These are phyloP conservation scores for Heterotis niloticus DNA, from an alignment of 2,113 vertebrate genomes.

Conservation along the genomic window DNA sequence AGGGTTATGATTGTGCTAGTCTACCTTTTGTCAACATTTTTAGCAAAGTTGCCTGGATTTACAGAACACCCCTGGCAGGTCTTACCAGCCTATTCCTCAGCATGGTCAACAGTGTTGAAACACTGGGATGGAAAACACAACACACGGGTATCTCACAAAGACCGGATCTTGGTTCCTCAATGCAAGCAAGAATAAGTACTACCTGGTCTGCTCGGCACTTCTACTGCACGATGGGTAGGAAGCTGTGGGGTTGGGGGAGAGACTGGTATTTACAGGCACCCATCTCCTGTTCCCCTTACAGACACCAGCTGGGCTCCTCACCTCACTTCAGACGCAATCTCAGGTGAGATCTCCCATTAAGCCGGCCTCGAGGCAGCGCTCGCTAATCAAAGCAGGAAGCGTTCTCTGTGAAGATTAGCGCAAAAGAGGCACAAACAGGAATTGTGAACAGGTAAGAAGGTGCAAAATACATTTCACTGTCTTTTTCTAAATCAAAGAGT, in stretches of 20 bases:
- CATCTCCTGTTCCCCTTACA: conserved; percentile 5
- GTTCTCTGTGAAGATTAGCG: conserved; percentile 65
- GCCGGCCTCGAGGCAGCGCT: conserved; percentile 54
- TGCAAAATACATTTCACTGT: conserved; percentile 31
- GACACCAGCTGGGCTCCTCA: conserved; percentile 14
- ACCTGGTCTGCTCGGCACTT: conserved; percentile 5
- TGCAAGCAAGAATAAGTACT: neutral
- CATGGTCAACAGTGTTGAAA: too few relatives aligned
- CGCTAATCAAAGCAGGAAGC: conserved; percentile 61
- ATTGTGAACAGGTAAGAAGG: conserved; percentile 68
- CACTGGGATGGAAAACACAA: too few relatives aligned
- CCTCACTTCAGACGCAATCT: conserved; percentile 45
- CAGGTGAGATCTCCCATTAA: conserved; percentile 61
- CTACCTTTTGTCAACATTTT: too few relatives aligned
- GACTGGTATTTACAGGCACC: conserved; percentile 9
- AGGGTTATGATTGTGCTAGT: too few relatives aligned
- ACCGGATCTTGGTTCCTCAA: neutral
- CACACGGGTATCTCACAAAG: too few relatives aligned
- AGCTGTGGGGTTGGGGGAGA: neutral
- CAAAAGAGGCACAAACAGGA: conserved; percentile 54
- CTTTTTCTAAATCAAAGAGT: conserved; percentile 24
- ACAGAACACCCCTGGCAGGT: too few relatives aligned
- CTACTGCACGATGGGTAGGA: neutral
- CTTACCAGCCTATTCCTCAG: too few relatives aligned
- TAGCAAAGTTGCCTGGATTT: too few relatives aligned